Base-by-base conservation (phyloP, 2,888 invertebrate genomes). In the Phaedon cochleariae region DNA sequence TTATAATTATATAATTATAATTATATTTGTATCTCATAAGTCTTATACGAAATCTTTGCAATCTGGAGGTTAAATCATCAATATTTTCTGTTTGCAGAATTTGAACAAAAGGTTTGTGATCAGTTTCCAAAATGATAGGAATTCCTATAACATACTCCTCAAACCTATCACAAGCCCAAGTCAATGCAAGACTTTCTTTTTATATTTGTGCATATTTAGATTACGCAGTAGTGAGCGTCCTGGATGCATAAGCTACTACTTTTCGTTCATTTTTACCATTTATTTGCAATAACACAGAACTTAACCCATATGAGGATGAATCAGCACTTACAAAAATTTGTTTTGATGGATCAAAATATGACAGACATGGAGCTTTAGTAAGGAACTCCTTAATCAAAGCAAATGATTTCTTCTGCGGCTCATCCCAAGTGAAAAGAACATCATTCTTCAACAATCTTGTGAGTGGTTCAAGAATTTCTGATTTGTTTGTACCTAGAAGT, bases 141-240 rank as follows among this genome's bases (percentile, higher is more conserved):
- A 66, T 51, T 1, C 62, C 66, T 31, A 46, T 59, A 15, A 66
- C 46, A 45, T 64, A 64, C 46, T 67, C 63, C 12, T 20, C 15
- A 59, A 67, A 63, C 61, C 73, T 73, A 60, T 81, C 79, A 10
- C 75, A 73, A 2, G 78, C 79, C 72, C 75, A 78, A 0, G 73
- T 73, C 1, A 81, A 62, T 12, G 78, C 81, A 6, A 82, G 62
- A 17, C 20, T 20, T 17, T 17, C 17, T 12, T 17, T 12, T 48
- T 48, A 12, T 17, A 48, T 48, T 17, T 17, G 48, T 17, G 48
- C 48, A 17, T 48, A 48, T 17, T 17, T 10, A 5, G 26, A 26
- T 26, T 26, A 3, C 7, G 26, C 7, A 26, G 26, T 26, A 7
- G 26, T 26, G 26, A 48, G 48, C 7, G 20, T 10, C 9, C 48